phyloP scores from a whole-genome alignment of 2,888 invertebrate genomes.

The Carabus problematicus region DNA sequence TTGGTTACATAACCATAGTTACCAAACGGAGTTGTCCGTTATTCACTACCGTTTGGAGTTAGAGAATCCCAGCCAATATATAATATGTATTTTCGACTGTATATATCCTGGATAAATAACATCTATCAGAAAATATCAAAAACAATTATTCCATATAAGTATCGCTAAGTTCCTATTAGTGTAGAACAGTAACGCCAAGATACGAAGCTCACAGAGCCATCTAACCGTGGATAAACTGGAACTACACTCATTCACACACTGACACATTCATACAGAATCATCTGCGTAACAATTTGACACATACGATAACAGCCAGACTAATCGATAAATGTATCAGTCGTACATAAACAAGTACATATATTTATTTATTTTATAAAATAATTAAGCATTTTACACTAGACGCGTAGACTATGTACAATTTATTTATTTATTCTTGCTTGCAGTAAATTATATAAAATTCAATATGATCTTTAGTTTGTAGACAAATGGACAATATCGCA shows the following conservation, averaged over 20 bases:
- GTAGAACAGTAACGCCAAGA: neutral
- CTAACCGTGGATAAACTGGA: conserved; percentile 2
- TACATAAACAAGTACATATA: conserved; percentile 1
- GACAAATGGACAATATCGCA: too few species aligned
- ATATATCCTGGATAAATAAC: conserved; percentile 35
- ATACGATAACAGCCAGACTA: neutral
- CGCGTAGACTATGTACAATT: neutral
- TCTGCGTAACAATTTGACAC: conserved; percentile 6
- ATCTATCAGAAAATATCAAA: conserved; percentile 30
- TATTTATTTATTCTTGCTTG: neutral
- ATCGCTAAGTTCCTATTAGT: neutral
- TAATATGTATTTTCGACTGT: conserved; percentile 31
- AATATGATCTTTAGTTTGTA: too few species aligned
- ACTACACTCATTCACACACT: conserved; percentile 20
- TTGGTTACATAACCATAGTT: too few species aligned
- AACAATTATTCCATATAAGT: conserved; percentile 37
- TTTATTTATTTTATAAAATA: conserved; percentile 12
- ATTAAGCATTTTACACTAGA: conserved; percentile 2
- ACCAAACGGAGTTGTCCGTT: too few species aligned
- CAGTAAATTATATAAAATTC: neutral
- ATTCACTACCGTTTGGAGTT: too few species aligned
- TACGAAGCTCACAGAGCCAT: conserved; percentile 20
- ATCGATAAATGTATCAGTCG: neutral
- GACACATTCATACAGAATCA: conserved; percentile 19
- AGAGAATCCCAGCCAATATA: too few species aligned